These are phyloP conservation scores for Scolopax bukidnonensis DNA, from an alignment of 2,797 vertebrate genomes.

Conservation along the genomic window DNA sequence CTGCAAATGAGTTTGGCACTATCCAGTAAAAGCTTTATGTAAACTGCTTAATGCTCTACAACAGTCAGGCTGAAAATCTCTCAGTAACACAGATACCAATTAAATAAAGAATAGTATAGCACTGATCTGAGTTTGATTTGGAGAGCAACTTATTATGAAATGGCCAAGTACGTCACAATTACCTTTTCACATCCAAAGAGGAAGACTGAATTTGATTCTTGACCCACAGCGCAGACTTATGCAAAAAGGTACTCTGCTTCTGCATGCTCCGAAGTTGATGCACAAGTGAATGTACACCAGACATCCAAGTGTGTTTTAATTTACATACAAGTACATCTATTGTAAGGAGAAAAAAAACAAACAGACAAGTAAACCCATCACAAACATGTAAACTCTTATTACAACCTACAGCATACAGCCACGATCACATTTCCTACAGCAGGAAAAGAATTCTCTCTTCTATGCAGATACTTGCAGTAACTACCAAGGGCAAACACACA, in stretches of 20 bases:
- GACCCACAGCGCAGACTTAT: slow-evolving; percentile 88
- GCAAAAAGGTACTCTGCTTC: slow-evolving; percentile 85
- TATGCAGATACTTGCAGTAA: background rate
- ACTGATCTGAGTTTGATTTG: background rate
- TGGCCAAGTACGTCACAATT: background rate
- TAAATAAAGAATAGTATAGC: background rate
- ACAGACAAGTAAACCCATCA: background rate
- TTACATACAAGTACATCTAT: slow-evolving; percentile 88
- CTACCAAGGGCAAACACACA: background rate
- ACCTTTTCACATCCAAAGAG: slow-evolving; percentile 87
- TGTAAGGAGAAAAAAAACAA: background rate
- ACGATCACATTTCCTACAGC: background rate
- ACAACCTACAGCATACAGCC: background rate
- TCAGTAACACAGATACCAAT: background rate
- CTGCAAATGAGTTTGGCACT: background rate
- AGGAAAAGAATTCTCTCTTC: background rate
- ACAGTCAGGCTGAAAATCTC: background rate
- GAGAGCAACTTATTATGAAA: background rate
- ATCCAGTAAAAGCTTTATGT: background rate
- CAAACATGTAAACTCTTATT: background rate
- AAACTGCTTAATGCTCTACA: background rate
- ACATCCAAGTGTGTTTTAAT: slow-evolving; percentile 86
- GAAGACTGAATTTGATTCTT: slow-evolving; percentile 85
- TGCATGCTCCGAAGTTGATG: slow-evolving; percentile 76
- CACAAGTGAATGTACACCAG: slow-evolving; percentile 87